Conservation (phyloP, 1,140 invertebrate genomes). For the Drosophila subpulchrella region DNA sequence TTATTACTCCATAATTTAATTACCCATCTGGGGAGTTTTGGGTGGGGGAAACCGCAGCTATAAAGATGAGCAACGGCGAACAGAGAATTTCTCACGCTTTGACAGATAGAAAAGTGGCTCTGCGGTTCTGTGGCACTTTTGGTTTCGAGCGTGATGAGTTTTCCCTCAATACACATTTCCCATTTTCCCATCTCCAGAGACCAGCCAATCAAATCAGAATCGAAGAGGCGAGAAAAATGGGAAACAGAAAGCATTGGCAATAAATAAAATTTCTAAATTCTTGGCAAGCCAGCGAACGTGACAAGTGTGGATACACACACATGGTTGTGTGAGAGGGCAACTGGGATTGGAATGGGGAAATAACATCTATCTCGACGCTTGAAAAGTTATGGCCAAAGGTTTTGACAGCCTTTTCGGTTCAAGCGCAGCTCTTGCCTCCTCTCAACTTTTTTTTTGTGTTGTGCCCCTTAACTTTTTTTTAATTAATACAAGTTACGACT, state of each 20-base stretch:
- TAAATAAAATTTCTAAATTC: conserved; percentile 75
- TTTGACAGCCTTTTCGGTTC: conserved; percentile 17
- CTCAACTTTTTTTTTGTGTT: conserved; percentile 25
- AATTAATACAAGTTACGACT: conserved; percentile 77
- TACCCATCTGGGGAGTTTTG: conserved; percentile 29
- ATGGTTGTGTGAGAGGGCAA: conserved; percentile 5
- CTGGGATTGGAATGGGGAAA: conserved; percentile 11
- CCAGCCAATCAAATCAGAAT: conserved; percentile 48
- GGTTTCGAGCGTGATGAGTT: conserved; percentile 63
- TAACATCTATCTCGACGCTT: conserved; percentile 16
- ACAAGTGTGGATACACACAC: conserved; percentile 51
- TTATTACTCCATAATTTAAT: conserved; percentile 76
- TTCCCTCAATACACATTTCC: conserved; percentile 36
- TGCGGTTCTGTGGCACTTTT: conserved; percentile 54
- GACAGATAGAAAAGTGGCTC: conserved; percentile 43
- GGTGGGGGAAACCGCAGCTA: neutral
- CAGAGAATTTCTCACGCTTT: conserved; percentile 51
- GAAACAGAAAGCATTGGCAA: conserved; percentile 73
- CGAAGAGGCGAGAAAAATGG: conserved; percentile 17
- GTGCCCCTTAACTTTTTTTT: conserved; percentile 39
- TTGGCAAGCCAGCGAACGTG: conserved; percentile 65
- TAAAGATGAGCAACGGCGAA: conserved; percentile 10
- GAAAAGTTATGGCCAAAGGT: conserved; percentile 32
- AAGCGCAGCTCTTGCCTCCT: conserved; percentile 9
- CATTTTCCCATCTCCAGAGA: conserved; percentile 29